phyloP scores from a whole-genome alignment of 1,140 invertebrate genomes.

The Zaprionus nigranus region DNA sequence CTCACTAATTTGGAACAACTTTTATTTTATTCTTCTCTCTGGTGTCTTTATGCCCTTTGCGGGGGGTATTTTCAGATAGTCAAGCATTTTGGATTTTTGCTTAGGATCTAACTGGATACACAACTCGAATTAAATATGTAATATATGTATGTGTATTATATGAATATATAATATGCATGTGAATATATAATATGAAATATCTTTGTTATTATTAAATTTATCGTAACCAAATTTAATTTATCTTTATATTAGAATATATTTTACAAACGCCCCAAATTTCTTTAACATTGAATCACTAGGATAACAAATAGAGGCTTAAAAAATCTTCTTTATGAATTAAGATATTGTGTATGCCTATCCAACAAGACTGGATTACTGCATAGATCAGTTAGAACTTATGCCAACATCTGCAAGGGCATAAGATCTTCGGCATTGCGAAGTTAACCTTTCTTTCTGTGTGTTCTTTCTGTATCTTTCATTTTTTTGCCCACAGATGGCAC shows the following conservation, averaged over 20 bases:
- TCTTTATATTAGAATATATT: accelerated
- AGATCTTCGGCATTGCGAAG: not conserved
- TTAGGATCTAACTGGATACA: no score
- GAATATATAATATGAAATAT: no score
- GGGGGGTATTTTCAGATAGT: not conserved
- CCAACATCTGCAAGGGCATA: not conserved
- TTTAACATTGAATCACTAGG: not conserved
- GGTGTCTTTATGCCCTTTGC: conserved; percentile 5
- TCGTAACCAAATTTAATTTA: not conserved
- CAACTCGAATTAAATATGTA: no score
- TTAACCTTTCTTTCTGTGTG: not conserved
- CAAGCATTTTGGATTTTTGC: not conserved
- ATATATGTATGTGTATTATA: no score
- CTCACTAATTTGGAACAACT: conserved; percentile 81
- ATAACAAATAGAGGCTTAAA: no score
- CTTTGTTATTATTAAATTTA: not conserved
- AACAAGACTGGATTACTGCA: no score
- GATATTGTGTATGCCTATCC: not conserved
- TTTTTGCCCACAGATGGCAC: conserved; percentile 45
- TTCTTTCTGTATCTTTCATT: not conserved
- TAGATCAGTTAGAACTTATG: not conserved
- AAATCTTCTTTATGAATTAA: not conserved
- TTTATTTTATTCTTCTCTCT: conserved; percentile 56
- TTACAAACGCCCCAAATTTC: not conserved
- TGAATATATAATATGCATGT: no score